Base-by-base conservation (phyloP, 2,797 vertebrate genomes). In the Oreonectes daqikongensis region DNA sequence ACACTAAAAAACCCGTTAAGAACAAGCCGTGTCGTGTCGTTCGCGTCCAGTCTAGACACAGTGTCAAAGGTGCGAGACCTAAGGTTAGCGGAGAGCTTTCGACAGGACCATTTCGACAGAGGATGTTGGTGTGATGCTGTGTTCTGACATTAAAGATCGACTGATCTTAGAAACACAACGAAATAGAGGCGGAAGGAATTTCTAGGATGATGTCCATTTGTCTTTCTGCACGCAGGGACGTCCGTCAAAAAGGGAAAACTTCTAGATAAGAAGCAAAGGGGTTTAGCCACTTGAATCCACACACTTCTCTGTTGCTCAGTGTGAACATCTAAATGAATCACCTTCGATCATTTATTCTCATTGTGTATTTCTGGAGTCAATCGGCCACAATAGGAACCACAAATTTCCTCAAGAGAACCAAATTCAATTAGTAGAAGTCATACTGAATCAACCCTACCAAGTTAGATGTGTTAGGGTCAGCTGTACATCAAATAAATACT, bases 401-500 rank as follows among this genome's bases (percentile, higher is more conserved):
- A 59, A 35, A 67, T 20, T 10, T 67, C n/a, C 61, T 65, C 72
- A 2, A 32, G 26, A 18, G 15, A 65, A 12, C 61, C 10, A 0
- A 38, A 69, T 77, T 76, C 2, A 59, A 38, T 76, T 69, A 46
- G n/a, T 12, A 48, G 64, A 69, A 59, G 64, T 60, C 74, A 17
- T 35, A 76, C 20, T 48, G 53, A 48, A 68, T 65, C 15, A 46
- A 64, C 38, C 50, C 44, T 2, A 3, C 35, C 1, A 9, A 35
- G 35, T 2, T 18, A 52, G 20, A 75, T 68, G 61, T 10, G n/a
- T 59, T 67, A 44, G 26, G 53, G 22, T 52, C 75, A 79, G 52
- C 22, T 40, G 50, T 46, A 11, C 17, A 24, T 74, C 26, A 32
- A 66, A 69, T 70, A 81, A 78, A 50, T 75, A 82, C 30, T 60